These are phyloP conservation scores for Mimas tiliae DNA, from an alignment of 2,888 invertebrate genomes.

Conservation along the genomic window DNA sequence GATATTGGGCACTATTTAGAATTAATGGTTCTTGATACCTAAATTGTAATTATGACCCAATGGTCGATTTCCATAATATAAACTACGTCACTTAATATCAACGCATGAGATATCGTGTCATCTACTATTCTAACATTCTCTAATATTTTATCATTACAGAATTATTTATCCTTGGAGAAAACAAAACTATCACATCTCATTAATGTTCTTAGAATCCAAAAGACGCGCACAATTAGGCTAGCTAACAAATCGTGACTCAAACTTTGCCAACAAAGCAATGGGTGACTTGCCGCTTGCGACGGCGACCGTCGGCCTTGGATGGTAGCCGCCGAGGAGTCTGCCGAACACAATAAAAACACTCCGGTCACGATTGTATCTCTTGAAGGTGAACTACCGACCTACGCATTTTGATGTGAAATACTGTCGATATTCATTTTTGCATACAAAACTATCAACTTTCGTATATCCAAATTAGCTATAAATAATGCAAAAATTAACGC, in stretches of 20 bases:
- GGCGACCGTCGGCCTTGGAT: constrained; percentile 23
- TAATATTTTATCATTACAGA: neutral
- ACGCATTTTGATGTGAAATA: constrained; percentile 10
- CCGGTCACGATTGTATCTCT: constrained; percentile 20
- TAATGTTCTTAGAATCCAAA: neutral
- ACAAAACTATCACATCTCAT: constrained; percentile 14
- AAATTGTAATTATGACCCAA: too few relatives aligned
- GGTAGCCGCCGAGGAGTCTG: constrained; percentile 29
- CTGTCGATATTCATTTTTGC: neutral
- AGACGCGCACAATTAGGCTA: constrained; percentile 4
- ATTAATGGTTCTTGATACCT: too few relatives aligned
- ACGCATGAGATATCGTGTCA: too few relatives aligned
- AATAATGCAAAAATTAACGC: neutral
- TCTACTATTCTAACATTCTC: too few relatives aligned
- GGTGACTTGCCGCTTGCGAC: constrained; percentile 19
- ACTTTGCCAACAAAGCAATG: constrained; percentile 1
- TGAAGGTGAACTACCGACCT: constrained; percentile 29
- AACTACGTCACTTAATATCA: too few relatives aligned
- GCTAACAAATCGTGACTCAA: constrained; percentile 20
- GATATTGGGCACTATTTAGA: too few relatives aligned
- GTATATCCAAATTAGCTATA: neutral
- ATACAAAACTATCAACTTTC: neutral
- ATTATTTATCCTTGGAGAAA: neutral
- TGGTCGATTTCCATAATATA: too few relatives aligned
- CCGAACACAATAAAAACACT: constrained; percentile 18